Percentiles rank a stretch among this genome's conserved stretches.
Evolutionary conservation across 2,888 invertebrate genomes (phyloP).

Genomic region (Meteorus cinctellus): DNA sequence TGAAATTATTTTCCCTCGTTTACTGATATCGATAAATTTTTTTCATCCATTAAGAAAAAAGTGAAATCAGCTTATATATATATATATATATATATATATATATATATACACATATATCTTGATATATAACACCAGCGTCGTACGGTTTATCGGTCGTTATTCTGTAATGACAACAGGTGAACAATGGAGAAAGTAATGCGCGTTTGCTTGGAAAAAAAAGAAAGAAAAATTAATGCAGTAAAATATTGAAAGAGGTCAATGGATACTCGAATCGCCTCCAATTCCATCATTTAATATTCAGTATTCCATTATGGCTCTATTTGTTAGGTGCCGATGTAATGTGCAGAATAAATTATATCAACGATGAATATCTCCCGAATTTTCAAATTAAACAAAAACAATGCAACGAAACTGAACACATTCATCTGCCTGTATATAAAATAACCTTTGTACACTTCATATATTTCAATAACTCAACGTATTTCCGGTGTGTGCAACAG

Average conservation of each 20-base stretch:
- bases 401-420: neutral
- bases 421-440: neutral
- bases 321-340: too few species aligned
- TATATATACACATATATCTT: too few species aligned
- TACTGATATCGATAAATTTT: neutral
- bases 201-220: neutral
- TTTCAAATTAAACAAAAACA: neutral
- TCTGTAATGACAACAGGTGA: conserved; percentile 6
- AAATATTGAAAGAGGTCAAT: neutral
- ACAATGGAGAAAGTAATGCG: neutral
- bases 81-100: too few species aligned
- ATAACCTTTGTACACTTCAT: neutral
- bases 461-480: neutral
- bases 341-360: too few species aligned
- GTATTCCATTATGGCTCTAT: too few species aligned
- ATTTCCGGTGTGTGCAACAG: conserved; percentile 10
- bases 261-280: neutral
- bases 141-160: conserved; percentile 12
- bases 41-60: neutral
- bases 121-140: neutral
- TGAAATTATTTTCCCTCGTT: neutral
- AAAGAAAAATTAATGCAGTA: neutral
- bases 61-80: neutral
- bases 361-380: neutral
- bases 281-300: neutral